Evolutionary conservation across 2,113 vertebrate species (phyloP).

Genomic region (Origma solitaria): DNA sequence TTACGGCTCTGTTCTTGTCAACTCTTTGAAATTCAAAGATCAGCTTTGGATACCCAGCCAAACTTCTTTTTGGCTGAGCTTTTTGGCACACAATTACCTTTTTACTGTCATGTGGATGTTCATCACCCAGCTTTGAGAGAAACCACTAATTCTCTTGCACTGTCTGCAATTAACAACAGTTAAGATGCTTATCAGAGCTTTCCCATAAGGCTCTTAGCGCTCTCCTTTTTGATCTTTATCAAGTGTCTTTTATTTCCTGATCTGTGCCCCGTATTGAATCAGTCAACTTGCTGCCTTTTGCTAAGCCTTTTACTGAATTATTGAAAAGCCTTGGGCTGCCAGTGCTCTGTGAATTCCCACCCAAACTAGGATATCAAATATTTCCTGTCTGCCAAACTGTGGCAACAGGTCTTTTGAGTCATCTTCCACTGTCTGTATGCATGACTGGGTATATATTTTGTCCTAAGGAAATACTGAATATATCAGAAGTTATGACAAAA

Average conservation of each 20-base stretch:
- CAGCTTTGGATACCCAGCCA: slow-evolving; percentile 46
- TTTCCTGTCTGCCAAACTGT: not conserved
- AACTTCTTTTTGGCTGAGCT: slow-evolving; percentile 32
- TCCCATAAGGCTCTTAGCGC: not conserved
- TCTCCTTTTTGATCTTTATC: not conserved
- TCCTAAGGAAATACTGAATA: not conserved
- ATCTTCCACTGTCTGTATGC: not conserved
- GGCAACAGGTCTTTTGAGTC: not conserved
- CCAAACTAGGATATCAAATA: not conserved
- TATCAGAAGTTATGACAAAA: not conserved
- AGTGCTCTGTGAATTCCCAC: not conserved
- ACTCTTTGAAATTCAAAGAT: slow-evolving; percentile 50
- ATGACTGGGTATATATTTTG: not conserved
- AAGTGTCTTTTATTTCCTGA: not conserved
- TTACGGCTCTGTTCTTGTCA: slow-evolving; percentile 33
- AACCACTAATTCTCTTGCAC: slow-evolving; percentile 38
- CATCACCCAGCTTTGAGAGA: slow-evolving; percentile 44
- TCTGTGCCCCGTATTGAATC: not conserved
- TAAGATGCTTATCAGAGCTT: slow-evolving; percentile 37
- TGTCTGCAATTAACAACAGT: slow-evolving; percentile 36
- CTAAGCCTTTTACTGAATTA: not conserved
- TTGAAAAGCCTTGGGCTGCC: not conserved
- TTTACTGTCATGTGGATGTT: slow-evolving; percentile 40
- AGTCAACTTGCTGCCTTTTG: not conserved
- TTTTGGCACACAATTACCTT: slow-evolving; percentile 18